phyloP scores from a whole-genome alignment of 2,113 vertebrate genomes.

The Tetrao urogallus region DNA sequence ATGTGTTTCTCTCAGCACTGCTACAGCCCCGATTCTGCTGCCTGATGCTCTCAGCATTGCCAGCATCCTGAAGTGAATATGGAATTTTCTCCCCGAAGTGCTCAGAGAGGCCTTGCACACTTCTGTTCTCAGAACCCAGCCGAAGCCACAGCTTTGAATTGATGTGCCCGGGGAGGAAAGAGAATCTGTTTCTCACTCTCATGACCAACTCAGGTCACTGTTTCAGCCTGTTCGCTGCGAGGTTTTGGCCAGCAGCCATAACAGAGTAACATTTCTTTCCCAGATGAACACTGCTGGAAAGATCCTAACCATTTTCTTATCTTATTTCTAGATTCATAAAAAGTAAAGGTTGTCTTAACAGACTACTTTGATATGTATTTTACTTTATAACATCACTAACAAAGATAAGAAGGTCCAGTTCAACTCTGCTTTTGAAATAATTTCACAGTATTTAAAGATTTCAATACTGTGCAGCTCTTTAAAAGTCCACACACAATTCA shows the following conservation, averaged over 20 bases:
- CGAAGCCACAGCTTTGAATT: not conserved
- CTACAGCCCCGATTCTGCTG: rapidly evolving
- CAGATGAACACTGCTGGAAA: not conserved
- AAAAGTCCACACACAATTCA: not conserved
- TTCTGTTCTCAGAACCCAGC: not conserved
- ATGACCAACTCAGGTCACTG: not conserved
- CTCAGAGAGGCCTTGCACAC: not conserved
- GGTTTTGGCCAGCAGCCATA: not conserved
- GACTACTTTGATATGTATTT: not conserved
- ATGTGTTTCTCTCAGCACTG: rapidly evolving
- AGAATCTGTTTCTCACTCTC: not conserved
- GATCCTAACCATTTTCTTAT: not conserved
- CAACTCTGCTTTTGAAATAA: not conserved
- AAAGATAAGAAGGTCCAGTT: not conserved
- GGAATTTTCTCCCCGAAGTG: not conserved
- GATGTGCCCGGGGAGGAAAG: not conserved
- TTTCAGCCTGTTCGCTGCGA: not conserved
- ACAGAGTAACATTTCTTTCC: not conserved
- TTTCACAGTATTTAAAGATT: not conserved
- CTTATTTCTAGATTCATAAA: not conserved
- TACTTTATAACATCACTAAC: not conserved
- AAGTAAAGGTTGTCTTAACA: rapidly evolving
- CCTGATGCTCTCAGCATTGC: not conserved
- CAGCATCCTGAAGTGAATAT: rapidly evolving
- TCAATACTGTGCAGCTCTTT: not conserved